Percentiles rank a stretch among this genome's conserved stretches.
Conservation (phyloP, 2,888 invertebrate species). For the Lydus trimaculatus region DNA sequence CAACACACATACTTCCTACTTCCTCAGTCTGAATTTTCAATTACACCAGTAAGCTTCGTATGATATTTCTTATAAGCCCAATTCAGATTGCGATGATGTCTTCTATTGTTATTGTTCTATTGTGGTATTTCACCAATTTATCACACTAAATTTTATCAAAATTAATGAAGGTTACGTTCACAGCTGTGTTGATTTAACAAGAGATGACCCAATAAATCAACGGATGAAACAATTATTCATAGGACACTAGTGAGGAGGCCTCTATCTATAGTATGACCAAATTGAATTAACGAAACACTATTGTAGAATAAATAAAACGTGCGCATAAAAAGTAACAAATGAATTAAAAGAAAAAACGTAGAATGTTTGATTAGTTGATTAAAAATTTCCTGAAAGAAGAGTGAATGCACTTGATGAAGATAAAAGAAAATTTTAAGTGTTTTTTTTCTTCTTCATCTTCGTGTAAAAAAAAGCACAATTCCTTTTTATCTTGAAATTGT, state of each 20-base stretch:
- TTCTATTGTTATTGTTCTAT: not conserved
- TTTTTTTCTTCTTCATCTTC: not conserved
- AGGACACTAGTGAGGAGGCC: not conserved
- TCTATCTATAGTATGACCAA: not conserved
- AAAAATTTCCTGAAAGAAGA: not conserved
- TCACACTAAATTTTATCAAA: slow-evolving; percentile 16
- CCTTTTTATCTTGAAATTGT: not conserved
- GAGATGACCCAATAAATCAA: slow-evolving; percentile 17
- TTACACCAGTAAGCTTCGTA: no score
- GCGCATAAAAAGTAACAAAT: no score
- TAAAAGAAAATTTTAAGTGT: not conserved
- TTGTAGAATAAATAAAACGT: no score
- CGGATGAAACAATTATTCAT: slow-evolving; percentile 15
- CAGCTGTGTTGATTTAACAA: slow-evolving; percentile 18
- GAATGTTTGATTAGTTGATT: not conserved
- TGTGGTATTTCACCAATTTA: slow-evolving; percentile 11
- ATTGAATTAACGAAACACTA: slow-evolving; percentile 15
- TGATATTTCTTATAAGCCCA: not conserved
- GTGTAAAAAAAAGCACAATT: not conserved
- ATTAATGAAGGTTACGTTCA: slow-evolving; percentile 16
- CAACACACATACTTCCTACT: no score
- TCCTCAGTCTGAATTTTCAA: no score
- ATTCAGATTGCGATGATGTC: not conserved
- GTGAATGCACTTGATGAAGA: not conserved
- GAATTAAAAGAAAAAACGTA: no score